A percentile compares a stretch with the other conserved stretches of the same genome.
Conservation (phyloP, 2,888 invertebrate species). For the Punctoribates punctum region DNA sequence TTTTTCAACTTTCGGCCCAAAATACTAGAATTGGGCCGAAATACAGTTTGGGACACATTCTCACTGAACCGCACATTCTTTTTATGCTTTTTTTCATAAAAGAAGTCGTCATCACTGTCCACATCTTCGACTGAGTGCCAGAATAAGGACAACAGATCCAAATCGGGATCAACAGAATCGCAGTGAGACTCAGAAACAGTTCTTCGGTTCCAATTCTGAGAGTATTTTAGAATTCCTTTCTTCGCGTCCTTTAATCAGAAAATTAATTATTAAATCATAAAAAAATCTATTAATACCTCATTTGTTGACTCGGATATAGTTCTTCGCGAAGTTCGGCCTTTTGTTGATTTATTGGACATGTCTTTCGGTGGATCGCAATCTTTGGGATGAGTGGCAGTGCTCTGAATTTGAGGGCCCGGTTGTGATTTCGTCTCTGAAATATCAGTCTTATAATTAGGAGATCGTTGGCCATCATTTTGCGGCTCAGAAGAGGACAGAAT, state of each 20-base stretch:
- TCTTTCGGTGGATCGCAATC: neutral
- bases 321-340: neutral
- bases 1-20: conserved; percentile 38
- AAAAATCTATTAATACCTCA: conserved; percentile 7
- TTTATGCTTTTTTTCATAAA: conserved; percentile 37
- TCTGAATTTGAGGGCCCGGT: neutral
- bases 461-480: neutral
- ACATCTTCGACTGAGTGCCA: conserved; percentile 25
- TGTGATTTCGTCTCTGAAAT: neutral
- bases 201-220: conserved; percentile 35
- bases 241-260: neutral
- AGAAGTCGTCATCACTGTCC: conserved; percentile 10
- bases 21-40: conserved; percentile 40
- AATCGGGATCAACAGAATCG: conserved; percentile 24
- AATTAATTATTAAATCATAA: neutral
- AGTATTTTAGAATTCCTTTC: conserved; percentile 36
- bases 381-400: neutral
- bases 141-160: neutral
- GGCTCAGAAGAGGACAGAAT: neutral
- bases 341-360: neutral
- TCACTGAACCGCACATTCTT: conserved; percentile 42
- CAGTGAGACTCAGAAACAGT: conserved; percentile 37
- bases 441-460: neutral
- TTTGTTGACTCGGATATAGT: conserved; percentile 26
- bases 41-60: conserved; percentile 36